Percentiles rank a stretch among this genome's conserved stretches.
Conservation (phyloP, 2,797 vertebrate species). For the Clarias fuscus region DNA sequence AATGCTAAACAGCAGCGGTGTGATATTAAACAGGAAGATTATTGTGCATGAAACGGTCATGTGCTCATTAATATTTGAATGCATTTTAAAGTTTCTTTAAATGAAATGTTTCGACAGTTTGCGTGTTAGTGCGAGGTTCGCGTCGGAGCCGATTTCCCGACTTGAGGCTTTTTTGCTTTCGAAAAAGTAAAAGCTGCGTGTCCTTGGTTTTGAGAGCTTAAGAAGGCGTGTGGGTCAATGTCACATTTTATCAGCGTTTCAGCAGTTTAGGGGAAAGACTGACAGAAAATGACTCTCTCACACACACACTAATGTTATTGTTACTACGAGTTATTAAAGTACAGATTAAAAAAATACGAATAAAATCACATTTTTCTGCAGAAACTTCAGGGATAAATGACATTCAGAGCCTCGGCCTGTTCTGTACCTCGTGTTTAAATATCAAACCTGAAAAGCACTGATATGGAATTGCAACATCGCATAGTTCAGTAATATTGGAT, state of each 20-base stretch:
- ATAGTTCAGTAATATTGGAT: not conserved
- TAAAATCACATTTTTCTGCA: not conserved
- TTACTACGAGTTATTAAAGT: not conserved
- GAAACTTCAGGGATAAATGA: not conserved
- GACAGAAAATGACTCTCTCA: slow-evolving; percentile 2
- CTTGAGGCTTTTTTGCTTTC: slow-evolving; percentile 10
- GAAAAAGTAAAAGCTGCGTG: slow-evolving; percentile 49
- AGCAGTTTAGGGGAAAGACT: slow-evolving; percentile 63
- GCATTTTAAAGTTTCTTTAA: not conserved
- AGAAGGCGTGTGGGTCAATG: slow-evolving; percentile 61
- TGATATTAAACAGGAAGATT: not conserved
- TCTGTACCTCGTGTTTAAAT: not conserved
- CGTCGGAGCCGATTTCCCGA: not conserved
- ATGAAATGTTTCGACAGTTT: not conserved
- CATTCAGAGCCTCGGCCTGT: not conserved
- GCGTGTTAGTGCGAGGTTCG: slow-evolving; percentile 57
- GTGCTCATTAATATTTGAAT: not conserved
- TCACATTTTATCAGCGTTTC: slow-evolving; percentile 64
- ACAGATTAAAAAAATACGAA: too few species aligned
- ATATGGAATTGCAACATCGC: not conserved
- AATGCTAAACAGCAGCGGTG: not conserved
- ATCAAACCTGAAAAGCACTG: not conserved
- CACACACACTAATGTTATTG: not conserved
- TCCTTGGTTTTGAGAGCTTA: slow-evolving; percentile 61
- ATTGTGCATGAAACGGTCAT: not conserved